A percentile compares a stretch with the other conserved stretches of the same genome.
Conservation (phyloP, 2,797 vertebrate species). For the Otolemur crassicaudatus region DNA sequence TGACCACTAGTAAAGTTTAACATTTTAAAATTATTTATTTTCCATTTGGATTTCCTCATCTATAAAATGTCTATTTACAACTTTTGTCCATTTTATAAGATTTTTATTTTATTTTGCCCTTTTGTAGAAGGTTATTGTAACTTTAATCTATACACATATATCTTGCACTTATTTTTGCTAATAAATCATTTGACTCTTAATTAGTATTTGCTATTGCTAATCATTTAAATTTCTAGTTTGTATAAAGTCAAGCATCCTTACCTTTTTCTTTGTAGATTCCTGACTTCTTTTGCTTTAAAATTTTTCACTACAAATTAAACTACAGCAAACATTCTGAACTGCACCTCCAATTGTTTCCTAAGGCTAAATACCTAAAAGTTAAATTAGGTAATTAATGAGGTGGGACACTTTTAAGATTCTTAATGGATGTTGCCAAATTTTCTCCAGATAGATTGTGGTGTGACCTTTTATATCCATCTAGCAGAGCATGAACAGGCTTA, state of each 20-base stretch:
- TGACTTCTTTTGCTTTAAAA: not conserved
- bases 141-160: not conserved
- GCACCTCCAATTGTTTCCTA: not conserved
- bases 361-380: conserved; percentile 22
- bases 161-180: not conserved
- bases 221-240: not conserved
- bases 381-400: conserved; percentile 34
- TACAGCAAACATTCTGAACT: not conserved
- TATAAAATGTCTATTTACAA: not conserved
- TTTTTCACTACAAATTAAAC: not conserved
- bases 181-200: not conserved
- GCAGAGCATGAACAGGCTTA: not conserved
- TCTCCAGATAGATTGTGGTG: not conserved
- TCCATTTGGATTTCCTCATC: not conserved
- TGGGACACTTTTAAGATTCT: not conserved
- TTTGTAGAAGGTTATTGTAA: not conserved
- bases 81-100: not conserved
- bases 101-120: not conserved
- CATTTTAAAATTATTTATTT: not conserved
- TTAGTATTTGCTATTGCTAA: not conserved
- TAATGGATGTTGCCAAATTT: not conserved
- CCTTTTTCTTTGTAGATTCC: not conserved
- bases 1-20: not conserved
- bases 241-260: not conserved
- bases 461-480: not conserved